A percentile compares a stretch with the other conserved stretches of the same genome.
These are phyloP conservation scores for Aspiorhynchus laticeps DNA, from an alignment of 2,113 vertebrate species.

Conservation along the genomic window DNA sequence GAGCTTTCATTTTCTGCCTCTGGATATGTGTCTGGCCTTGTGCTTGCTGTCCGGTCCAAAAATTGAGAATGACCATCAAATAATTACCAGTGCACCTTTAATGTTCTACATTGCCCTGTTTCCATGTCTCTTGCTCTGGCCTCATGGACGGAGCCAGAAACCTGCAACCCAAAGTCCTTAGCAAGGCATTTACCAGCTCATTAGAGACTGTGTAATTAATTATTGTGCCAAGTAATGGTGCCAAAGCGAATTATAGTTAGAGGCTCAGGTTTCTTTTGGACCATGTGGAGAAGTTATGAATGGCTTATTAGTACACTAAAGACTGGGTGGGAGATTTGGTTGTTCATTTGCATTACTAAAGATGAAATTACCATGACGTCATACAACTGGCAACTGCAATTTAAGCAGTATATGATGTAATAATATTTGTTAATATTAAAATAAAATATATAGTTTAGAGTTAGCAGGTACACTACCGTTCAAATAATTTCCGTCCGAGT, in stretches of 20 bases:
- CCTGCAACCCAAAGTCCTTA: not conserved
- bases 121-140: slow-evolving; percentile 5
- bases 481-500: too few species aligned
- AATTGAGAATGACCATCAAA: not conserved
- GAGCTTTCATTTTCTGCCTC: not conserved
- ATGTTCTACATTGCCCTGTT: not conserved
- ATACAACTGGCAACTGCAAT: not conserved
- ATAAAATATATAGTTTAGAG: not conserved
- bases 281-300: slow-evolving; percentile 4
- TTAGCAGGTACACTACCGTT: too few species aligned
- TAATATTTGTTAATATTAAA: not conserved
- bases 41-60: not conserved
- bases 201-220: slow-evolving; percentile 40
- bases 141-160: not conserved
- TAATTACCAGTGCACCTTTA: not conserved
- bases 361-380: not conserved
- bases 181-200: slow-evolving; percentile 23
- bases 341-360: not conserved
- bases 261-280: slow-evolving; percentile 8
- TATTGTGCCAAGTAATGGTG: slow-evolving; percentile 4
- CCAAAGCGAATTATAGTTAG: slow-evolving; percentile 2
- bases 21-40: not conserved
- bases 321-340: not conserved
- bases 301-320: slow-evolving; percentile 6
- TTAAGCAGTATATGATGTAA: not conserved